Base-by-base conservation (phyloP, 2,888 invertebrate species). In the Petrolisthes cinctipes region DNA sequence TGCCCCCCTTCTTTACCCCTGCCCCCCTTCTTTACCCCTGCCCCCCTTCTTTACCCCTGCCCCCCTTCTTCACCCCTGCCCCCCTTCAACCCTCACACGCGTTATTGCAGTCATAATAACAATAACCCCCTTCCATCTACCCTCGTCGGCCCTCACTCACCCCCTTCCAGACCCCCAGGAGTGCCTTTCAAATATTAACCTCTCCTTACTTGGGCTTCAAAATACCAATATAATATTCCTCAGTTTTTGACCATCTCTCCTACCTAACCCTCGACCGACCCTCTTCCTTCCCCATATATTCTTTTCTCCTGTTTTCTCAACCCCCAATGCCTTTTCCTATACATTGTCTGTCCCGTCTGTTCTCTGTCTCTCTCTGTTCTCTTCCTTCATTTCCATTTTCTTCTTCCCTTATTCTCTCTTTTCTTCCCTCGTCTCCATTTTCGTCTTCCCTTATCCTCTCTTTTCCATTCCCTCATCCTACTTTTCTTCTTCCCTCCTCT, bases 361-460 rank as follows among this genome's bases (percentile, higher is more conserved):
- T 71, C 71, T 71, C n/a, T n/a, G 6, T n/a, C n/a, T n/a, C n/a
- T 71, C 71, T 71, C 75, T 75, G 37, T 75, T 17, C 51, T 51
- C 51, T 14, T 75, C 7, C 51, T 51, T 75, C 75, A 11, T 51
- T 37, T 51, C 17, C 37, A 51, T 17, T 37, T 17, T 75, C 75
- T 23, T 51, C 51, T 17, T 37, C 37, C 17, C 37, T 37, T 51
- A 51, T 51, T 37, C 75, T 75, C 75, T 75, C 75, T 75, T 51
- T 37, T 17, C 14, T 51, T 75, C 75, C 51, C 37, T 75, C 37
- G 23, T 51, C 51, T 51, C 17, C 37, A 51, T 17, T 37, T 17
- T 75, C 75, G 2, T 51, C 51, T 17, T 37, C 37, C 17, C 37
- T 37, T 51, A 51, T 51, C 51, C 75, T 75, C 75, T 75, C 75